Evolutionary conservation across 2,113 vertebrate species (phyloP).

Genomic region (Oxyruncus cristatus): DNA sequence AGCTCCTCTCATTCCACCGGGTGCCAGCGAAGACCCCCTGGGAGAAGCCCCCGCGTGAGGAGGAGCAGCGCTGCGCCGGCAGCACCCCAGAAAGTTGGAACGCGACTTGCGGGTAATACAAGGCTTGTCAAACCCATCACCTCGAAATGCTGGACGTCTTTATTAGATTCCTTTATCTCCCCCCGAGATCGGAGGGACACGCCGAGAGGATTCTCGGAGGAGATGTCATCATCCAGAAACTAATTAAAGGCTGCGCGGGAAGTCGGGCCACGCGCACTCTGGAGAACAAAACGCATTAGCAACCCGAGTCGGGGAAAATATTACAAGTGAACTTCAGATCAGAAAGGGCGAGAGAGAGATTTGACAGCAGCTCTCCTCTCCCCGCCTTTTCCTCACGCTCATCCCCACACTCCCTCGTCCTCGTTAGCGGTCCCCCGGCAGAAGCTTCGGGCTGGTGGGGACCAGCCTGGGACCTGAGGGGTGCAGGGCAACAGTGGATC

Average conservation of each 20-base stretch:
- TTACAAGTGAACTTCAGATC: slow-evolving; percentile 74
- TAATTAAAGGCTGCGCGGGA: slow-evolving; percentile 79
- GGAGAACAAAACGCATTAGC: slow-evolving; percentile 77
- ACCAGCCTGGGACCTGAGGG: neutral
- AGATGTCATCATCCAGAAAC: slow-evolving; percentile 80
- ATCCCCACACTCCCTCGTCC: fast-evolving
- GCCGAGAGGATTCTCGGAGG: slow-evolving; percentile 68
- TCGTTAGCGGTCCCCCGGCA: neutral
- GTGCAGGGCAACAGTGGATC: neutral
- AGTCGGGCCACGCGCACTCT: slow-evolving; percentile 66
- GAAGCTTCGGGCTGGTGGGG: neutral
- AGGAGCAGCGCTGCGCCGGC: neutral
- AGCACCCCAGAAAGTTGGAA: slow-evolving; percentile 51
- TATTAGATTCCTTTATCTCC: slow-evolving; percentile 80
- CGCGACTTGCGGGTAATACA: slow-evolving; percentile 67
- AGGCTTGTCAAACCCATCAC: slow-evolving; percentile 80
- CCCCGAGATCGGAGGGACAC: slow-evolving; percentile 68
- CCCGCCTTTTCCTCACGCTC: neutral
- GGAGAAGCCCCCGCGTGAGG: slow-evolving; percentile 1
- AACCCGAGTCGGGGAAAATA: slow-evolving; percentile 63
- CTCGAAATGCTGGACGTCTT: slow-evolving; percentile 75
- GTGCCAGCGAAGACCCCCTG: neutral
- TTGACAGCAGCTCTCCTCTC: slow-evolving; percentile 55
- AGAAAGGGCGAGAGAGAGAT: slow-evolving; percentile 69
- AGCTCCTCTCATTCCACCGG: neutral